Conservation (phyloP, 2,113 vertebrate species). For the Galemys pyrenaicus region DNA sequence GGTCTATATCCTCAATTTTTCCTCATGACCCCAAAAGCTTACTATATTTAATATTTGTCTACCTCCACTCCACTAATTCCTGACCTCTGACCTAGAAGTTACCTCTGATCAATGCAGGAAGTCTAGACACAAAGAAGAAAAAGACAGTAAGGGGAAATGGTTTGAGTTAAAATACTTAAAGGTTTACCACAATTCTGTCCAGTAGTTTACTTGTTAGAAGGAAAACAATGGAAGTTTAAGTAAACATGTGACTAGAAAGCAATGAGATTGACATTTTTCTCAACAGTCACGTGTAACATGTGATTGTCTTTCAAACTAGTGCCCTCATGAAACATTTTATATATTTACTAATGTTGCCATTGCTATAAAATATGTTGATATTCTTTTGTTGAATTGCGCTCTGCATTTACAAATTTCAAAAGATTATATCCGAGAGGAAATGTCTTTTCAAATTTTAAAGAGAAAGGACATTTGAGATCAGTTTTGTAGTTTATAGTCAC, state of each 20-base stretch:
- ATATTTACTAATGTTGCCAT: conserved; percentile 5
- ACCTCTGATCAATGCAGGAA: background rate
- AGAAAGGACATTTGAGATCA: conserved; percentile 41
- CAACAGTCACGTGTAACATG: background rate
- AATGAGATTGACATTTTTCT: conserved; percentile 18
- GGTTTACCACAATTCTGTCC: conserved; percentile 6
- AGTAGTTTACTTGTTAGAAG: conserved; percentile 5
- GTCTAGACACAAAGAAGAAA: background rate
- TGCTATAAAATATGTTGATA: conserved; percentile 34
- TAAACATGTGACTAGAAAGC: conserved; percentile 39
- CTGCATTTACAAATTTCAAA: conserved; percentile 29
- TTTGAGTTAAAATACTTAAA: background rate
- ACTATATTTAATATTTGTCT: background rate
- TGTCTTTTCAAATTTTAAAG: conserved; percentile 20
- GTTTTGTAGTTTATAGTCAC: background rate
- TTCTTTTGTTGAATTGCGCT: conserved; percentile 24
- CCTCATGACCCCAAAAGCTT: background rate
- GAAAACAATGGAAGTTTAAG: conserved; percentile 25
- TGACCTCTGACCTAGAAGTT: background rate
- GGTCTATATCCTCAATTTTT: background rate
- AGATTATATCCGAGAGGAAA: conserved; percentile 27
- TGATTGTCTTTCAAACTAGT: conserved; percentile 44
- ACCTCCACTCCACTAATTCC: background rate
- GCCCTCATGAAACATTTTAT: background rate
- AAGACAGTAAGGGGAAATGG: background rate